These are phyloP conservation scores for Lasiurus cinereus DNA, from an alignment of 2,113 vertebrate genomes.

Conservation along the genomic window DNA sequence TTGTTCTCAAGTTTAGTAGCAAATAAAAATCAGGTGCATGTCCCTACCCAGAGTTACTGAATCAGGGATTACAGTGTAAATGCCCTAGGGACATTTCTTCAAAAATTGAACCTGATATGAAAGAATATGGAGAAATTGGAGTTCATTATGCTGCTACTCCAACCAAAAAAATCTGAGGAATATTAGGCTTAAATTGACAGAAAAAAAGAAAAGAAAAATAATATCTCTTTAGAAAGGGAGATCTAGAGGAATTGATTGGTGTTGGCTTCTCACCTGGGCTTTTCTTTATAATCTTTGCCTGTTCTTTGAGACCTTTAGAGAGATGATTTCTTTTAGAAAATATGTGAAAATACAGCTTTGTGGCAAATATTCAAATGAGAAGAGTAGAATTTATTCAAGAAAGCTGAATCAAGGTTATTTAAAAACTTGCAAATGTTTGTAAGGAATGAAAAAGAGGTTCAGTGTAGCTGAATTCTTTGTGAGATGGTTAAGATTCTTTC, in stretches of 20 bases:
- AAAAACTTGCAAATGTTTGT: not conserved
- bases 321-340: not conserved
- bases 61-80: not conserved
- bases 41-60: not conserved
- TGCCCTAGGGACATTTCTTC: not conserved
- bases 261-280: not conserved
- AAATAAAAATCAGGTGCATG: not conserved
- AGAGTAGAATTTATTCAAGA: not conserved
- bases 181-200: not conserved
- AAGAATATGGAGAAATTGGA: not conserved
- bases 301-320: not conserved
- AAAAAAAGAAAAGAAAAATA: not conserved
- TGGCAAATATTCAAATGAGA: not conserved
- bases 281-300: not conserved
- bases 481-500: not conserved
- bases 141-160: not conserved
- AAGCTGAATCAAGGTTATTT: not conserved
- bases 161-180: not conserved
- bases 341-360: not conserved
- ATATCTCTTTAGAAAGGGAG: not conserved
- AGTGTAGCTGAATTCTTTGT: not conserved
- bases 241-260: not conserved
- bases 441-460: not conserved
- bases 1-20: not conserved
- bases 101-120: not conserved